A percentile compares a stretch with the other conserved stretches of the same genome.
Conservation (phyloP, 1,140 invertebrate species). For the Chionoecetes opilio region DNA sequence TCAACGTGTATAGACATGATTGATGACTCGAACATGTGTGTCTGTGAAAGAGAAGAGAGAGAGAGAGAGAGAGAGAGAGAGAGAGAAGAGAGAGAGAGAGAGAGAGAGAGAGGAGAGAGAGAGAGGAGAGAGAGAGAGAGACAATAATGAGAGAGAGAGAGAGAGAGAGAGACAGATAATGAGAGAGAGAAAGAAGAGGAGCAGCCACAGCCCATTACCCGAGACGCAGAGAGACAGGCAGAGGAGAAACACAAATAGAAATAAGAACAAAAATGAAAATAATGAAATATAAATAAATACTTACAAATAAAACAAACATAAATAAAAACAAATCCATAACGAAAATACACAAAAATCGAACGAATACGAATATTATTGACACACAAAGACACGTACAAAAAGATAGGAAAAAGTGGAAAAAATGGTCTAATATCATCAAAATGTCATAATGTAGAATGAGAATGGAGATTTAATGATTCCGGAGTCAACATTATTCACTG, state of each 20-base stretch:
- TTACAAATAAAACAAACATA: too few species aligned
- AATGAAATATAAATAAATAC: too few species aligned
- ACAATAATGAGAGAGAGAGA: not conserved
- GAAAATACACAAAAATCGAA: too few species aligned
- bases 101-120: not conserved
- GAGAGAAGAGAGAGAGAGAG: not conserved
- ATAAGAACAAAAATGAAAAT: not conserved
- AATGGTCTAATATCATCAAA: too few species aligned
- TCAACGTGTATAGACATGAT: not conserved
- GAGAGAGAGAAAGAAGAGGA: not conserved
- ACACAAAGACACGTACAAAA: too few species aligned
- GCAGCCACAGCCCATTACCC: not conserved
- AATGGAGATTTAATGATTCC: too few species aligned
- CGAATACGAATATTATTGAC: too few species aligned
- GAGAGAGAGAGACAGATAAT: not conserved
- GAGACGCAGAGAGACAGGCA: not conserved
- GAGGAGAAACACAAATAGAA: not conserved
- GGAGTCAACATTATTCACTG: too few species aligned
- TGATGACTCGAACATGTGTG: not conserved
- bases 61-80: conserved; percentile 33
- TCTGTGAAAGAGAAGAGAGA: not conserved
- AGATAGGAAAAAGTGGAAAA: too few species aligned
- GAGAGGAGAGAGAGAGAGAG: not conserved
- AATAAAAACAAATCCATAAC: too few species aligned
- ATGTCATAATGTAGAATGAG: too few species aligned